Base-by-base conservation (phyloP, 2,797 vertebrate genomes). In the Chiloscyllium punctatum region DNA sequence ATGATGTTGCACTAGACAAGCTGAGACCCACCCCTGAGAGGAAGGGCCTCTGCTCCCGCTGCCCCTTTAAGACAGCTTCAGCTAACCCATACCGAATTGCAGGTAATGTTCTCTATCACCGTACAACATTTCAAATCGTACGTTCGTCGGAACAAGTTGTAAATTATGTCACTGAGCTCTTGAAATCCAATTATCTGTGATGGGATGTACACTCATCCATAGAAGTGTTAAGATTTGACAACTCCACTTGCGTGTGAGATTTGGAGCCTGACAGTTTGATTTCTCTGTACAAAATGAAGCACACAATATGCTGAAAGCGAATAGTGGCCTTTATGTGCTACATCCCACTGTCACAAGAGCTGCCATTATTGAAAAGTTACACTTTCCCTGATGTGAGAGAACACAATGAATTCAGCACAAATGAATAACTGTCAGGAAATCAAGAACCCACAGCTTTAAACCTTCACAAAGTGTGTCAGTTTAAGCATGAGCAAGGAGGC, bases 121-220 rank as follows among this genome's bases (percentile, higher is more conserved):
- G 1, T 18, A 68, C 18, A 18, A 23, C 90, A 68, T 68, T 68
- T 92, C n/a, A 91, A n/a, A 66, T 16, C 16, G 21, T 9, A 92
- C 62, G n/a, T 91, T 66, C 33, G 7, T 68, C 8, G 68, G 48
- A 71, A 72, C 42, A 94, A 71, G 68, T 53, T 53, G 48, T n/a
- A 95, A 72, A 77, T 77, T 71, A 42, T 74, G 48, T 77, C 62
- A 77, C 33, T 77, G 71, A 74, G 48, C 71, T 95, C 94, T n/a
- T 95, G 69, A 77, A 95, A 95, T 95, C 94, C 94, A 95, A 95
- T 95, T 95, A 95, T 77, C 71, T 1, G 25, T 57, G 94, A 95
- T 48, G 77, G 77, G 72, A 37, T 33, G 48, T 6, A 33, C 27
- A 18, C 71, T 95, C 37, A 48, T 94, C 21, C 42, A 51, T 74